Evolutionary conservation across 1,140 invertebrate genomes (phyloP).

Genomic region (Sycophaga agraensis): DNA sequence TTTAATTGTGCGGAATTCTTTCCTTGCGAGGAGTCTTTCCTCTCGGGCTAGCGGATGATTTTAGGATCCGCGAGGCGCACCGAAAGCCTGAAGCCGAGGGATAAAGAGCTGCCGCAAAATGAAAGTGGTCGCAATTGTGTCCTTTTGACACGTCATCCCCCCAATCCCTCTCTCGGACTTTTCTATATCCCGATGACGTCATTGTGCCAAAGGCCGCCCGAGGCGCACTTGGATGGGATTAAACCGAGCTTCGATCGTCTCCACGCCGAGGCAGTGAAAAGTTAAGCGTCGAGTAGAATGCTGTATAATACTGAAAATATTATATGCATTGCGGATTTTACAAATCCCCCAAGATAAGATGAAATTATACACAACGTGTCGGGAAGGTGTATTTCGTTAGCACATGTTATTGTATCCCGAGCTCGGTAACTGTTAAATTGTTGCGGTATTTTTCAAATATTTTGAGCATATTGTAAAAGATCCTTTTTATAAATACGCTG

Average conservation of each 20-base stretch:
- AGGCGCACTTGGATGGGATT: constrained; percentile 11
- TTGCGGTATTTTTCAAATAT: too few species aligned
- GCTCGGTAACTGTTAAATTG: too few species aligned
- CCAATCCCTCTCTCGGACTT: background rate
- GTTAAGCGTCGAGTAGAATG: too few species aligned
- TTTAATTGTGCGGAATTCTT: constrained; percentile 44
- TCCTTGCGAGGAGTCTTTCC: constrained; percentile 26
- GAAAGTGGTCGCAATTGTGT: constrained; percentile 24
- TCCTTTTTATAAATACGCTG: too few species aligned
- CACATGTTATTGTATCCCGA: too few species aligned
- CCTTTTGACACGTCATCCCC: constrained; percentile 1
- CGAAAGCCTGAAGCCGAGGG: background rate
- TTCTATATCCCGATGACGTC: background rate
- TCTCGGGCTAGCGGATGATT: background rate
- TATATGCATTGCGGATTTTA: too few species aligned
- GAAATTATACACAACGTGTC: too few species aligned
- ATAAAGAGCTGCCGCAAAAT: constrained; percentile 8
- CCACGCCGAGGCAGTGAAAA: background rate
- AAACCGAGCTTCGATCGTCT: background rate
- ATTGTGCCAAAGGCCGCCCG: constrained; percentile 4
- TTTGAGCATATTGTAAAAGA: too few species aligned
- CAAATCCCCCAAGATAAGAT: too few species aligned
- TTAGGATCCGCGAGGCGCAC: background rate
- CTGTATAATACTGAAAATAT: too few species aligned
- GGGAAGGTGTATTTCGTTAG: too few species aligned